These are phyloP conservation scores for Stichopus chloronotus DNA, from an alignment of 35 echinoderm and acorn worm genomes.

Conservation along the genomic window DNA sequence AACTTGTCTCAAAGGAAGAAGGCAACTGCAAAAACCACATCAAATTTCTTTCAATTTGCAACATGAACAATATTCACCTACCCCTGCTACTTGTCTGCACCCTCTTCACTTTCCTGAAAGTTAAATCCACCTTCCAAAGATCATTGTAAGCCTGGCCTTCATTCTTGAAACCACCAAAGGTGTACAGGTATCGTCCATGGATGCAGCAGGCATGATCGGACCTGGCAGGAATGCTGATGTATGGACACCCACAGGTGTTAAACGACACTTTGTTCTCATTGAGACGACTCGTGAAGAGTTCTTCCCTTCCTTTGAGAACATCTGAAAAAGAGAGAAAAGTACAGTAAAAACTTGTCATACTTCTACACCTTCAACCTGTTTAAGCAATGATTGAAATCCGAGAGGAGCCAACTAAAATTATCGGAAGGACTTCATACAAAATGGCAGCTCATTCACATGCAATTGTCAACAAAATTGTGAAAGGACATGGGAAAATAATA, in stretches of 20 bases:
- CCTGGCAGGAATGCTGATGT: conserved; percentile 54
- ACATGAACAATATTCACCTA: background rate
- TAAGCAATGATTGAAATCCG: no score
- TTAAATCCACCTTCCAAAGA: conserved; percentile 43
- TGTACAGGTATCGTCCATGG: conserved; percentile 29
- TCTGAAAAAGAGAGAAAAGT: background rate
- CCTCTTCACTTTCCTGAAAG: conserved; percentile 28
- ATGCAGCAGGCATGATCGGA: conserved; percentile 47
- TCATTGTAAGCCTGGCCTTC: conserved; percentile 54
- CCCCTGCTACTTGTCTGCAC: conserved; percentile 23
- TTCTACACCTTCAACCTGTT: no score
- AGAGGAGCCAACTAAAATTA: no score
- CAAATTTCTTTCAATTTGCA: background rate
- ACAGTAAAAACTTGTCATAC: background rate
- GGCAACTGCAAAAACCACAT: no score
- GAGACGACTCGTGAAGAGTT: conserved; percentile 21
- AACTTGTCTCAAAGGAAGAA: no score
- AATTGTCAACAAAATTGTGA: no score
- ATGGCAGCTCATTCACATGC: no score
- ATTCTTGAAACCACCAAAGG: conserved; percentile 54
- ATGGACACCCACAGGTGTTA: conserved; percentile 31
- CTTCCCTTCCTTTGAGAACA: conserved; percentile 21
- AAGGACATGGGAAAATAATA: no score
- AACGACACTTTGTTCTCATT: conserved; percentile 13
- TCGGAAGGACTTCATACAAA: no score